phyloP scores from a whole-genome alignment of 2,113 vertebrate genomes.

The Progne subis region DNA sequence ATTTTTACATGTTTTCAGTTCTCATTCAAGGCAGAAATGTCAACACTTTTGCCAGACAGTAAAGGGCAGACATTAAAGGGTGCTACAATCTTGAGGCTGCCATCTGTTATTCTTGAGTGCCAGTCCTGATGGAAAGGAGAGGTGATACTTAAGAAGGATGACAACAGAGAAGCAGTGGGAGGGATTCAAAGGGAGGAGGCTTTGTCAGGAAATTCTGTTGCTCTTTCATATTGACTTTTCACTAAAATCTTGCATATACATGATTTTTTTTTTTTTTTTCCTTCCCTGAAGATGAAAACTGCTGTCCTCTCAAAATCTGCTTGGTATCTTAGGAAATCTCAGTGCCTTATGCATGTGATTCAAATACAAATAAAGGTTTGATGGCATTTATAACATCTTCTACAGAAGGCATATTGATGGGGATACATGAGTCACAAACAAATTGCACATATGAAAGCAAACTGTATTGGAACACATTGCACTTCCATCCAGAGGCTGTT shows the following conservation, averaged over 20 bases:
- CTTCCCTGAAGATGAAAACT: neutral
- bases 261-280: neutral
- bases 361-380: conserved; percentile 62
- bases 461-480: conserved; percentile 60
- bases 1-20: conserved; percentile 79
- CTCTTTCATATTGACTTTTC: conserved; percentile 44
- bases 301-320: conserved; percentile 57
- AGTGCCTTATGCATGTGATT: conserved; percentile 53
- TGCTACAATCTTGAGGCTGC: conserved; percentile 78
- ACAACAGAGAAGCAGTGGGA: conserved; percentile 60
- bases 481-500: conserved; percentile 51
- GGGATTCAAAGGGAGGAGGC: conserved; percentile 5
- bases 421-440: conserved; percentile 67
- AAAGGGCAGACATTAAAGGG: conserved; percentile 78
- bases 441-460: conserved; percentile 62
- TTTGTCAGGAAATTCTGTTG: conserved; percentile 58
- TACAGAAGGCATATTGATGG: conserved; percentile 70
- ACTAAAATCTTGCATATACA: conserved; percentile 26
- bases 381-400: conserved; percentile 60
- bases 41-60: conserved; percentile 80
- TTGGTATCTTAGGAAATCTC: conserved; percentile 37
- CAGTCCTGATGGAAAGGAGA: conserved; percentile 71
- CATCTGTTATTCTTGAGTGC: conserved; percentile 77
- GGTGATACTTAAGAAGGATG: conserved; percentile 74
- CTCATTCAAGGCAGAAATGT: conserved; percentile 79